These are phyloP conservation scores for Benthosema pterotum DNA, from an alignment of 2,797 vertebrate genomes.

Conservation along the genomic window DNA sequence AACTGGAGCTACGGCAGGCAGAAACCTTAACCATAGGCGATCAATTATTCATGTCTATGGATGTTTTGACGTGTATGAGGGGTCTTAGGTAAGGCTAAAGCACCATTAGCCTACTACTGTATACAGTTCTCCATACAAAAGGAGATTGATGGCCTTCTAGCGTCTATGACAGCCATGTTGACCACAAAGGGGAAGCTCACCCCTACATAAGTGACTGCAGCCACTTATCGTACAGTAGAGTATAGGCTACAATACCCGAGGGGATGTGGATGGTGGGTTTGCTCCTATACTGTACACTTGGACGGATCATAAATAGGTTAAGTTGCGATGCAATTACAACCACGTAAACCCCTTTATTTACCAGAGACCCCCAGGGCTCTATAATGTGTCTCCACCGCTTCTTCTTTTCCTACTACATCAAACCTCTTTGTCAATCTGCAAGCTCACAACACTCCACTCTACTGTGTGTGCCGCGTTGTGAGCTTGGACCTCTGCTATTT, in stretches of 20 bases:
- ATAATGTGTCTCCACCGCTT: not conserved
- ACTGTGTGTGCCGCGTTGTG: too few species aligned
- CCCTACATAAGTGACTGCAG: constrained; percentile 20
- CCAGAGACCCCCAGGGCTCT: not conserved
- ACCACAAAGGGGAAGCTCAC: constrained; percentile 28
- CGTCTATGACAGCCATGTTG: constrained; percentile 32
- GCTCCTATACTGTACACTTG: constrained; percentile 1
- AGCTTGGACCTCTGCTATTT: too few species aligned
- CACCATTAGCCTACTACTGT: constrained; percentile 15
- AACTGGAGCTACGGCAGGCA: constrained; percentile 54
- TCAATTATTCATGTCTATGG: constrained; percentile 71
- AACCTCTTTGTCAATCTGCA: too few species aligned
- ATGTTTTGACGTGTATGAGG: constrained; percentile 68
- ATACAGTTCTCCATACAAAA: constrained; percentile 23
- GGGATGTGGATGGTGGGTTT: constrained; percentile 20
- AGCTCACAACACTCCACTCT: too few species aligned
- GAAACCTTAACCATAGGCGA: constrained; percentile 63
- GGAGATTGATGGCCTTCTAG: constrained; percentile 41
- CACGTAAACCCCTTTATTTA: too few species aligned
- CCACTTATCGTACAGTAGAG: too few species aligned
- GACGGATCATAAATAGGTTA: constrained; percentile 28
- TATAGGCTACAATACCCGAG: too few species aligned
- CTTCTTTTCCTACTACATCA: too few species aligned
- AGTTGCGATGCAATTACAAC: not conserved
- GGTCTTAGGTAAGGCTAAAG: constrained; percentile 20